Evolutionary conservation across 2,888 invertebrate genomes (phyloP).

Genomic region (Pedicia rivosa): DNA sequence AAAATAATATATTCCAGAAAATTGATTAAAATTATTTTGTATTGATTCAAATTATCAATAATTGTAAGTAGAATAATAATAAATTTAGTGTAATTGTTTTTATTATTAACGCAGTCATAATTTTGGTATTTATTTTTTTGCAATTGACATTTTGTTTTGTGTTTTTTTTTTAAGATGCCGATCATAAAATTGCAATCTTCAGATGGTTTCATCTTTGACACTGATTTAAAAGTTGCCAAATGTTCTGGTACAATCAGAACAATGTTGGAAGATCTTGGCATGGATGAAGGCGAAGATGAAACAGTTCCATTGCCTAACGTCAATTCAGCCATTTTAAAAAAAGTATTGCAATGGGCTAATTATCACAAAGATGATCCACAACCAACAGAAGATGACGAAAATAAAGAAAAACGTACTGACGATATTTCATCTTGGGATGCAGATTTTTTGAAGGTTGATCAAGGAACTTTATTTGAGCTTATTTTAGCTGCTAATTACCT

Average conservation of each 20-base stretch:
- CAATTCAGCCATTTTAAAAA: slow-evolving; percentile 88
- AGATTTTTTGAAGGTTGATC: slow-evolving; percentile 96
- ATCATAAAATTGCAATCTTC: slow-evolving; percentile 88
- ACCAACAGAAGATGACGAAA: slow-evolving; percentile 92
- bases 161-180: slow-evolving; percentile 50
- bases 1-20: too few relatives aligned
- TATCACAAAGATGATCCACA: slow-evolving; percentile 93
- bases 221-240: slow-evolving; percentile 93
- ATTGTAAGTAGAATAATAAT: too few relatives aligned
- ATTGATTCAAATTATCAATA: too few relatives aligned
- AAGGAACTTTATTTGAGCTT: slow-evolving; percentile 89
- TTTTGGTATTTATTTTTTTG: too few relatives aligned
- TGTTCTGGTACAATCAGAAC: slow-evolving; percentile 97
- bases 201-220: slow-evolving; percentile 90
- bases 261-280: slow-evolving; percentile 88
- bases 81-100: too few relatives aligned
- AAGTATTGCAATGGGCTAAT: slow-evolving; percentile 86
- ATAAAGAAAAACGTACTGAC: slow-evolving; percentile 95
- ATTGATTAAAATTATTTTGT: too few relatives aligned
- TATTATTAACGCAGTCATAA: too few relatives aligned
- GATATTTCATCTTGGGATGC: slow-evolving; percentile 99
- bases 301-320: slow-evolving; percentile 94
- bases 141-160: too few relatives aligned
- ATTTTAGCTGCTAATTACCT: slow-evolving; percentile 95
- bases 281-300: slow-evolving; percentile 88